Conservation (phyloP, 1,140 invertebrate species). For the Drosophila quadrilineata region DNA sequence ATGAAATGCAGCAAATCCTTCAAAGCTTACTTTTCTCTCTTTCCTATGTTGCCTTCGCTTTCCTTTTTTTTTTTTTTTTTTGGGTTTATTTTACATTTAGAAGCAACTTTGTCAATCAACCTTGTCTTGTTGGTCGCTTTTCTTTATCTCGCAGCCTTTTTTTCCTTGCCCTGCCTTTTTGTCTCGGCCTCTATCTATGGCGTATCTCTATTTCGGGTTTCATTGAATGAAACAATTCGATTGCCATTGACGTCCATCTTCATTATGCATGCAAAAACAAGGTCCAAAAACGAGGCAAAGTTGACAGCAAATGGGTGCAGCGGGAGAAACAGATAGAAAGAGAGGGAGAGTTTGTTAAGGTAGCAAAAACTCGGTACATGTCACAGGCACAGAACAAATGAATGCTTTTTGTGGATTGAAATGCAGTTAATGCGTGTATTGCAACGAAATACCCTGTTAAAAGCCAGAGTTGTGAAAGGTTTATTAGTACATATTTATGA, state of each 20-base stretch:
- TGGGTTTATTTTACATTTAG: too few species aligned
- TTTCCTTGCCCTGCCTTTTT: too few species aligned
- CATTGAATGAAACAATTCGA: conserved; percentile 49
- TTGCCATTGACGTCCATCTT: conserved; percentile 50
- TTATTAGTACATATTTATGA: neutral
- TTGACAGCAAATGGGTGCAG: neutral
- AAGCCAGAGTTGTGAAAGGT: neutral
- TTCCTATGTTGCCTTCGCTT: too few species aligned
- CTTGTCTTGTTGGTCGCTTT: too few species aligned
- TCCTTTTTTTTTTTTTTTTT: too few species aligned
- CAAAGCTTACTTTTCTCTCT: too few species aligned
- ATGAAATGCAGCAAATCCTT: too few species aligned
- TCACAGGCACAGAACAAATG: conserved; percentile 44
- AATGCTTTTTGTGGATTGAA: conserved; percentile 51
- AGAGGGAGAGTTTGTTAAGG: conserved; percentile 4
- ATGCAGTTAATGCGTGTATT: conserved; percentile 44
- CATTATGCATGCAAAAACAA: conserved; percentile 69
- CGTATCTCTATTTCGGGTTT: conserved; percentile 32
- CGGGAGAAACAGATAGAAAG: neutral
- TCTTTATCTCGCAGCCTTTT: too few species aligned
- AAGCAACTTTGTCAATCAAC: too few species aligned
- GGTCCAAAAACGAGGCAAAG: neutral
- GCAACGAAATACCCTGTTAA: neutral
- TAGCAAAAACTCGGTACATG: conserved; percentile 29
- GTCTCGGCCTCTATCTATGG: too few species aligned